Percentiles rank a stretch among this genome's conserved stretches.
These are phyloP conservation scores for Cryptoprocta ferox DNA, from an alignment of 2,797 vertebrate genomes.

Conservation along the genomic window DNA sequence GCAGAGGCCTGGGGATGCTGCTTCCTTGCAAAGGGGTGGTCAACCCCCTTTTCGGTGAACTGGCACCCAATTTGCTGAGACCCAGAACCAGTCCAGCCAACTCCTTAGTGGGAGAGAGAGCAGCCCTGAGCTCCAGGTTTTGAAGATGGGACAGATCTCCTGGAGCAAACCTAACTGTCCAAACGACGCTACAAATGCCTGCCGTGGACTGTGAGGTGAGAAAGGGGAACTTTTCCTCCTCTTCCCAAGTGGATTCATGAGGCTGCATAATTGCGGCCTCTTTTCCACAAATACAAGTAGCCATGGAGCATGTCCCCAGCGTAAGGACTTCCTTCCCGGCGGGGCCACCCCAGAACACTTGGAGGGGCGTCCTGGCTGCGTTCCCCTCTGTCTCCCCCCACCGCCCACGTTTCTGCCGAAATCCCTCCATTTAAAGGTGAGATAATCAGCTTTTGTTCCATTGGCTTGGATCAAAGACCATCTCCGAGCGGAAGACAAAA, in stretches of 20 bases:
- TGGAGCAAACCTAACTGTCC: fast-evolving
- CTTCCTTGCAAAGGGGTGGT: fast-evolving
- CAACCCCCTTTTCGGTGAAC: fast-evolving
- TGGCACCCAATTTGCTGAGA: background rate
- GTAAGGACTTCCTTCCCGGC: constrained; percentile 52
- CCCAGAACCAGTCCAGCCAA: fast-evolving
- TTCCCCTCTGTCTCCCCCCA: background rate
- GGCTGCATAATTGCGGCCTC: background rate
- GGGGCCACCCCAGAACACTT: constrained; percentile 38
- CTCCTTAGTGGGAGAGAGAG: fast-evolving
- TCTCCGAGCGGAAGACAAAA: constrained; percentile 82
- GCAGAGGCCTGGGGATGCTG: background rate
- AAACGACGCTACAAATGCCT: fast-evolving
- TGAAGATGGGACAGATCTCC: background rate
- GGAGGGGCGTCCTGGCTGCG: constrained; percentile 53
- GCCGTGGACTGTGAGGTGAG: fast-evolving
- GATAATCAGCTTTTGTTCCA: constrained; percentile 86
- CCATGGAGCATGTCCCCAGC: constrained; percentile 37
- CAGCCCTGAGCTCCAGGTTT: fast-evolving
- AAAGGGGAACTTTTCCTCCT: background rate
- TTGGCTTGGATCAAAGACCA: constrained; percentile 85
- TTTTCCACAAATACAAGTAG: constrained; percentile 44
- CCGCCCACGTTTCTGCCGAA: constrained; percentile 62
- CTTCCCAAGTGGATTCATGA: background rate
- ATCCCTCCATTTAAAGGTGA: constrained; percentile 86